A percentile compares a stretch with the other conserved stretches of the same genome.
These are phyloP conservation scores for Dromaius novaehollandiae DNA, from an alignment of 2,113 vertebrate genomes.

Conservation along the genomic window DNA sequence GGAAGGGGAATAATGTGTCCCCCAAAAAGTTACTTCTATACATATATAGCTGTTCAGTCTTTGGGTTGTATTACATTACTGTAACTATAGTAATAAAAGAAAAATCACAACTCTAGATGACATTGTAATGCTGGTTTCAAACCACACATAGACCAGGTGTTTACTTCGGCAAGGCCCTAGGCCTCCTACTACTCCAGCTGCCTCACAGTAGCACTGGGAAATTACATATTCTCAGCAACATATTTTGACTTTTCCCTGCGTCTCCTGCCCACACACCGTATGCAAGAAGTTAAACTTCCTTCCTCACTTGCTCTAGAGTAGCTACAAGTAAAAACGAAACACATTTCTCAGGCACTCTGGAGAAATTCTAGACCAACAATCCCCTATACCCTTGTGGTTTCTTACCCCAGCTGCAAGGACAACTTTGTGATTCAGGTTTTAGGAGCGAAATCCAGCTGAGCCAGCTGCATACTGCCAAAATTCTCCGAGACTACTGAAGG, in stretches of 20 bases:
- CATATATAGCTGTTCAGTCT: background rate
- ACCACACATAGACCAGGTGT: background rate
- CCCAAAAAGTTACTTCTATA: background rate
- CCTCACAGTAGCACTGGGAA: background rate
- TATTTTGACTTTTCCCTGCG: background rate
- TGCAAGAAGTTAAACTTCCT: background rate
- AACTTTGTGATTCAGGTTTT: background rate
- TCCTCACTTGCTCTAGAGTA: background rate
- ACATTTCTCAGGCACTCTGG: background rate
- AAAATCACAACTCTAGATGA: background rate
- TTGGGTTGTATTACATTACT: background rate
- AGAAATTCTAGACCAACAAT: background rate
- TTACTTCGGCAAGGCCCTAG: background rate
- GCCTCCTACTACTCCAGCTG: background rate
- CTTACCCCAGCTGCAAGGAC: background rate
- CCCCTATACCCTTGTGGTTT: background rate
- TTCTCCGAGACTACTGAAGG: background rate
- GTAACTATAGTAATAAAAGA: background rate
- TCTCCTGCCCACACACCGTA: background rate
- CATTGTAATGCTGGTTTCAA: background rate
- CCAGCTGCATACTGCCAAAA: background rate
- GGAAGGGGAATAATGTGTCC: background rate
- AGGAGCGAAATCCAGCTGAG: background rate
- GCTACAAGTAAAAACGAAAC: background rate
- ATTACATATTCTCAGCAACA: background rate